These are phyloP conservation scores for Bergia sp. DNA, from an alignment of 92 coral and sea anemone species.

Conservation along the genomic window DNA sequence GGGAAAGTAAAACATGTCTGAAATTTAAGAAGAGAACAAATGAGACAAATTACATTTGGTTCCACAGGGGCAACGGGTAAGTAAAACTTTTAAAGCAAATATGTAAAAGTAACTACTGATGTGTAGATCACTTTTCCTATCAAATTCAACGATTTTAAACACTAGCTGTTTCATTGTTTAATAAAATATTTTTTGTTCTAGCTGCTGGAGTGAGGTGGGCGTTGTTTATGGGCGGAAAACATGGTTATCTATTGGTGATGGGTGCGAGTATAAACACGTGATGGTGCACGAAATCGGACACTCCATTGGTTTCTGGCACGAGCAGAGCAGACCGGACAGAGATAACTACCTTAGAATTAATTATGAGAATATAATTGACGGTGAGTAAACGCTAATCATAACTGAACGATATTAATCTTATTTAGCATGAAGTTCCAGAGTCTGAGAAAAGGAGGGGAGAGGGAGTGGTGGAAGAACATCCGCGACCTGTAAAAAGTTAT, in stretches of 20 bases:
- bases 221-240: slow-evolving; percentile 77
- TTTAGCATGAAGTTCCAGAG: too few species aligned
- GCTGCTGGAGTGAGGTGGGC: slow-evolving; percentile 98
- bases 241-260: slow-evolving; percentile 90
- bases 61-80: slow-evolving; percentile 91
- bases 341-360: slow-evolving; percentile 75
- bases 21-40: slow-evolving; percentile 73
- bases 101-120: too few species aligned
- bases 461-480: too few species aligned
- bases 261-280: slow-evolving; percentile 95
- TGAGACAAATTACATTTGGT: slow-evolving; percentile 83
- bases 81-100: neutral
- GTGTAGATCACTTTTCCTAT: too few species aligned
- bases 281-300: slow-evolving; percentile 97
- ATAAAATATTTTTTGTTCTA: slow-evolving; percentile 5
- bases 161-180: neutral
- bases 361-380: slow-evolving; percentile 71
- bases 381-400: slow-evolving; percentile 47
- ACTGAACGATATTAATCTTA: too few species aligned
- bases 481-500: too few species aligned
- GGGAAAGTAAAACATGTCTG: slow-evolving; percentile 92
- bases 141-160: too few species aligned
- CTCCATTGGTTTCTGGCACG: slow-evolving; percentile 99
- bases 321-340: slow-evolving; percentile 97
- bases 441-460: too few species aligned